Evolutionary conservation across 2,797 vertebrate genomes (phyloP).

Genomic region (Leucoraja ocellata): DNA sequence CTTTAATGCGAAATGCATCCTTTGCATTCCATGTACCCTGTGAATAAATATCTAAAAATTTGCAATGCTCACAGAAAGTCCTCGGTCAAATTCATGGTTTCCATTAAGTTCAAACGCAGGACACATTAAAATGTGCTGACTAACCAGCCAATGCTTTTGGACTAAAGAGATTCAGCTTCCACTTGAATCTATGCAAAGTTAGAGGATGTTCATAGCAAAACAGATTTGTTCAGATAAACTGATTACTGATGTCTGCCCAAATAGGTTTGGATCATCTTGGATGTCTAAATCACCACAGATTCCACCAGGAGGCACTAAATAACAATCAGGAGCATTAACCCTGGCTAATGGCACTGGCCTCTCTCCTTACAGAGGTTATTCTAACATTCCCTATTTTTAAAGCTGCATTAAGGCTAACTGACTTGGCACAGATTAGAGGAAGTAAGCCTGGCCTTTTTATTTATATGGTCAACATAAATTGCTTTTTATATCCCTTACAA

Average conservation of each 20-base stretch:
- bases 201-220: background rate
- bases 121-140: no score
- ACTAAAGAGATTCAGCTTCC: background rate
- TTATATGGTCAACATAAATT: background rate
- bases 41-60: no score
- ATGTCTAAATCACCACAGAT: background rate
- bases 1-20: no score
- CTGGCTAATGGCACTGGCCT: background rate
- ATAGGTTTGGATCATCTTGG: background rate
- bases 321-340: background rate
- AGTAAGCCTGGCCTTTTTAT: background rate
- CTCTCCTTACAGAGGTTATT: background rate
- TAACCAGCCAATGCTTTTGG: background rate
- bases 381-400: background rate
- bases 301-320: slow-evolving; percentile 20
- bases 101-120: no score
- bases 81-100: no score
- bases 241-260: background rate
- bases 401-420: background rate
- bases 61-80: no score
- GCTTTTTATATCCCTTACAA: slow-evolving; percentile 5
- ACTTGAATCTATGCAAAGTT: background rate
- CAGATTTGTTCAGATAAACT: background rate
- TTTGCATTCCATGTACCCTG: no score
- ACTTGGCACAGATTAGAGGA: background rate